These are phyloP conservation scores for Menidia menidia DNA, from an alignment of 2,797 vertebrate species.

Conservation along the genomic window DNA sequence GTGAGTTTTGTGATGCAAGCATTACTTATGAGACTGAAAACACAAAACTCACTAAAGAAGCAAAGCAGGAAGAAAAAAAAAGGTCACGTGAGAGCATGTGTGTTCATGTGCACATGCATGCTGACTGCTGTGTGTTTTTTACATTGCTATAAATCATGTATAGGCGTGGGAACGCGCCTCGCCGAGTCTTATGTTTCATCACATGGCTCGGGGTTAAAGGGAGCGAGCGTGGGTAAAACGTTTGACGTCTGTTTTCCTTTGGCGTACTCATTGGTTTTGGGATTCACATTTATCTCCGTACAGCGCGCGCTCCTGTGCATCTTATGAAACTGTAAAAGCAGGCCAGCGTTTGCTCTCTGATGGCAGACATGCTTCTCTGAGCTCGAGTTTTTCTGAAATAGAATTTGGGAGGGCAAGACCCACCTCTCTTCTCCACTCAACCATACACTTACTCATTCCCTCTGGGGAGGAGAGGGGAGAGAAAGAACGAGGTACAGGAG, in stretches of 20 bases:
- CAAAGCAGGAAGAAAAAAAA: conserved; percentile 59
- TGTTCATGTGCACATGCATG: conserved; percentile 30
- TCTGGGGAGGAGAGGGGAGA: conserved; percentile 61
- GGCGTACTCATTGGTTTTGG: conserved; percentile 45
- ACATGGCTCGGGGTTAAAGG: conserved; percentile 39
- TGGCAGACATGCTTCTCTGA: conserved; percentile 72
- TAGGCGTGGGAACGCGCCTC: conserved; percentile 66
- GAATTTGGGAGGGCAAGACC: conserved; percentile 79
- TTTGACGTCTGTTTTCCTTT: conserved; percentile 58
- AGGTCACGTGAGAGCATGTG: conserved; percentile 59
- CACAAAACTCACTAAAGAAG: conserved; percentile 49
- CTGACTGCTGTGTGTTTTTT: conserved; percentile 41
- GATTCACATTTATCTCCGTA: conserved; percentile 50
- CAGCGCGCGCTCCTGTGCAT: conserved; percentile 21
- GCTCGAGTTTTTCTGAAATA: conserved; percentile 77
- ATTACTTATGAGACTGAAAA: conserved; percentile 54
- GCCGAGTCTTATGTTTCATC: conserved; percentile 42
- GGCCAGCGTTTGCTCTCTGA: conserved; percentile 61
- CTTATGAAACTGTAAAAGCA: conserved; percentile 70
- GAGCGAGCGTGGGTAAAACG: conserved; percentile 29
- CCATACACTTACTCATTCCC: conserved; percentile 74
- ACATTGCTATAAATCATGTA: conserved; percentile 64
- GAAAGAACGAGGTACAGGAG: conserved; percentile 57
- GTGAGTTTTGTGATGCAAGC: conserved; percentile 28
- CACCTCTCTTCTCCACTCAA: conserved; percentile 80